Conservation (phyloP, 1,140 invertebrate species). For the Sitobion miscanthi region DNA sequence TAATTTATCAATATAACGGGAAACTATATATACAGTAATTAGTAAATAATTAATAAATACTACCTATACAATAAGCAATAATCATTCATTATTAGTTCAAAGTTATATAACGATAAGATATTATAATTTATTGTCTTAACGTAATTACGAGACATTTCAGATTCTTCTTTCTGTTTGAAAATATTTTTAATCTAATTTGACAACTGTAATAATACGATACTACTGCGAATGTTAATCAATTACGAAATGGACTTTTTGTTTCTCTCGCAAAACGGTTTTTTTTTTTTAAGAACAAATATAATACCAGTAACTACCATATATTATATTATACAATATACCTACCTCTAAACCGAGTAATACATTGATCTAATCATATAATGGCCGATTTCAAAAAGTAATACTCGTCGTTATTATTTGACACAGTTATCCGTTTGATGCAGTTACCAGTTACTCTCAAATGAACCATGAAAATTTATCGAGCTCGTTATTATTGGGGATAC, state of each 20-base stretch:
- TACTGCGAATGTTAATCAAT: neutral
- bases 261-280: neutral
- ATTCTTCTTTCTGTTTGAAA: neutral
- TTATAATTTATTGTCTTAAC: neutral
- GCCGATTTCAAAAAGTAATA: constrained; percentile 10
- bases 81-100: neutral
- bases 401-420: constrained; percentile 2
- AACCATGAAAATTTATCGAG: constrained; percentile 19
- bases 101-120: neutral
- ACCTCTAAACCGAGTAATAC: neutral
- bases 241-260: neutral
- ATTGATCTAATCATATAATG: neutral
- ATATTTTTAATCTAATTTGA: neutral
- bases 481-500: constrained; percentile 40
- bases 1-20: neutral
- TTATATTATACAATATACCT: neutral
- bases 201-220: neutral
- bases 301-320: neutral
- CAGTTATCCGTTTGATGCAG: constrained; percentile 12
- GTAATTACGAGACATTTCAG: neutral
- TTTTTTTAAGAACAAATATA: neutral
- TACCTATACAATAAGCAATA: neutral
- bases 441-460: constrained; percentile 17
- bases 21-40: neutral
- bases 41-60: neutral